Evolutionary conservation across 1,140 invertebrate genomes (phyloP).

Genomic region (Cydia splendana): DNA sequence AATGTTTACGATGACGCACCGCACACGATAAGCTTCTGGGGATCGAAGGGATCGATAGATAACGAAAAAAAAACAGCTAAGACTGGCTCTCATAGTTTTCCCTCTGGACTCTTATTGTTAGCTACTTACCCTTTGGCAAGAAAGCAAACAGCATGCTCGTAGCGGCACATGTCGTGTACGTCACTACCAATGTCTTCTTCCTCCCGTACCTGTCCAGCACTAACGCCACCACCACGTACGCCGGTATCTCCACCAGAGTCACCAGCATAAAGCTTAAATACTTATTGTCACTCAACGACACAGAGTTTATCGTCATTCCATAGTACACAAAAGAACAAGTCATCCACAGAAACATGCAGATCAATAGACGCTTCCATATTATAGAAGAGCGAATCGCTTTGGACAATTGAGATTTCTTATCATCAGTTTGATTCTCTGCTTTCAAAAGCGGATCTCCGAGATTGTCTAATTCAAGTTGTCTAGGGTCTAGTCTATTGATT

Average conservation of each 20-base stretch:
- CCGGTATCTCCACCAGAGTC: constrained; percentile 86
- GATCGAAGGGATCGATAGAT: no score
- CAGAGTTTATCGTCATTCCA: constrained; percentile 90
- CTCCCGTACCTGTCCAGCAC: constrained; percentile 84
- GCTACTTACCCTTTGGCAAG: constrained; percentile 71
- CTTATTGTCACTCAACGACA: constrained; percentile 84
- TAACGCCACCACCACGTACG: constrained; percentile 84
- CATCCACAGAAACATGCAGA: constrained; percentile 86
- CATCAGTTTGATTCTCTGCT: constrained; percentile 50
- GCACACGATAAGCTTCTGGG: no score
- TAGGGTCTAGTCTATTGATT: constrained; percentile 84
- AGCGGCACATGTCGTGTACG: constrained; percentile 63
- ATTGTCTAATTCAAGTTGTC: constrained; percentile 80
- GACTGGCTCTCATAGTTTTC: background rate
- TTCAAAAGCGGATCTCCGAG: constrained; percentile 72
- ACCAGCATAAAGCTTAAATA: constrained; percentile 87
- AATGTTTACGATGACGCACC: no score
- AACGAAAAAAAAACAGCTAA: no score
- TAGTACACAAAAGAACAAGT: constrained; percentile 90
- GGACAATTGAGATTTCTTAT: constrained; percentile 64
- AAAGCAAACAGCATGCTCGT: constrained; percentile 74
- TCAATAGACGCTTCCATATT: constrained; percentile 83
- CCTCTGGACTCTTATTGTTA: background rate
- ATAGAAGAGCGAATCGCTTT: constrained; percentile 80
- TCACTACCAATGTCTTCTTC: constrained; percentile 70